Percentiles rank a stretch among this genome's conserved stretches.
phyloP scores from a whole-genome alignment of 2,888 invertebrate species.

The Adelognathus sp. region DNA sequence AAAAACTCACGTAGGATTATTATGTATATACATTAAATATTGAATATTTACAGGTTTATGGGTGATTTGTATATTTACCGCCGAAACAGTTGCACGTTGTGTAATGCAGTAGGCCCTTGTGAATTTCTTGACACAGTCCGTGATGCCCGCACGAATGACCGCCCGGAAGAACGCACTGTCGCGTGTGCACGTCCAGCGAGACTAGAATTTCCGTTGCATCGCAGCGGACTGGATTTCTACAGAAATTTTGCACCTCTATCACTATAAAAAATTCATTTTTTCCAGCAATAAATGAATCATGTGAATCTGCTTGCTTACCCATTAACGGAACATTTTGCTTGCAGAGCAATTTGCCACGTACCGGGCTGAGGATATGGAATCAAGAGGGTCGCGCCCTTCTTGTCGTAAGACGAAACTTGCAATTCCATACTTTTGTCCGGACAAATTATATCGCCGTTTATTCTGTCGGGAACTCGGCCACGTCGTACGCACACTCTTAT shows the following conservation, averaged over 20 bases:
- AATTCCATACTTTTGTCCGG: slow-evolving; percentile 68
- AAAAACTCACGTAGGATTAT: too few relatives aligned
- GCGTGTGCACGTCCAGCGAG: slow-evolving; percentile 80
- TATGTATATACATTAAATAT: too few relatives aligned
- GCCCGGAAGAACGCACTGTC: slow-evolving; percentile 80
- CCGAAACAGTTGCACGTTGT: slow-evolving; percentile 81
- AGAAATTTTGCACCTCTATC: not conserved
- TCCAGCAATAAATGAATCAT: not conserved
- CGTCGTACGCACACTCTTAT: slow-evolving; percentile 77
- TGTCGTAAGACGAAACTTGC: slow-evolving; percentile 70
- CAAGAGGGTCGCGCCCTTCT: slow-evolving; percentile 69
- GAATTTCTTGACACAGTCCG: slow-evolving; percentile 81
- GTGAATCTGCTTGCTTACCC: slow-evolving; percentile 69
- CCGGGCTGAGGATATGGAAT: slow-evolving; percentile 82
- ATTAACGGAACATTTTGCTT: slow-evolving; percentile 77
- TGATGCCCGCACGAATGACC: slow-evolving; percentile 79
- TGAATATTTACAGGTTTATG: not conserved
- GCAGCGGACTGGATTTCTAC: slow-evolving; percentile 76
- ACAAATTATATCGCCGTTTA: slow-evolving; percentile 70
- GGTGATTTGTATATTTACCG: slow-evolving; percentile 68
- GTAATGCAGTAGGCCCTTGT: slow-evolving; percentile 80
- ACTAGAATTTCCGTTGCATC: slow-evolving; percentile 79
- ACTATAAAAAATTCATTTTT: not conserved
- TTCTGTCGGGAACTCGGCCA: slow-evolving; percentile 72
- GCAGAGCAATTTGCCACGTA: slow-evolving; percentile 80